Evolutionary conservation across 2,113 vertebrate genomes (phyloP), one percentile per base, ranked within the genome.

Genomic region (Ia io): DNA sequence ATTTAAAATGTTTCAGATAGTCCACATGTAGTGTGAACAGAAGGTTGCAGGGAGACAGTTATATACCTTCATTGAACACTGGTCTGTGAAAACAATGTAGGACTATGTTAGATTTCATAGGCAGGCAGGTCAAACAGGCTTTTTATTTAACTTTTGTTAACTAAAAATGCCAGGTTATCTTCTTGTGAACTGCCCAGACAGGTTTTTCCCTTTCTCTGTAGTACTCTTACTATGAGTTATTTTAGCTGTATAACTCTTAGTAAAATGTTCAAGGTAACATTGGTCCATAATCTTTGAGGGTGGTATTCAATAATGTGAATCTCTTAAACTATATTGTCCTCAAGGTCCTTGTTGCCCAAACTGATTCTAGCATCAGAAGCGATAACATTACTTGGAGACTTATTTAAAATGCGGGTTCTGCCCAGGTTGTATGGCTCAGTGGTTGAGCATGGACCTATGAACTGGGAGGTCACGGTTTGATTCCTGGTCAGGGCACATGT

Each of bases 131-230:
- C 67, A 80, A 42, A 91, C 40, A 88, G 35, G 35, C 63, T 92
- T 79, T 88, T 93, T 69, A 82, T n/a, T 94, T 74, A 80, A 35
- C 30, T 70, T 95, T 28, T 59, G n/a, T 61, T 88, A 37, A 28
- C 40, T 84, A 84, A 95, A 91, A 93, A 49, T n/a, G 77, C 87
- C 4, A 94, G 6, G 22, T 51, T 23, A 30, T 70, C 56, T 90
- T 92, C 51, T 67, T 71, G 51, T 93, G 51, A 86, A 87, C 56
- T 84, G 10, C 47, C 79, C 73, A 44, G 35, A 85, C 35, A 63
- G 35, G 11, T 74, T 85, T 73, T 84, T 18, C 14, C 16, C 42
- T 35, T 49, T 49, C 9, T 70, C 28, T 84, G 12, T 78, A 56
- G 73, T 76, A 47, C 65, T 76, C 56, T 74, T 89, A 40, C 17